Conservation (phyloP, 2,888 invertebrate genomes). For the Elegia similella region DNA sequence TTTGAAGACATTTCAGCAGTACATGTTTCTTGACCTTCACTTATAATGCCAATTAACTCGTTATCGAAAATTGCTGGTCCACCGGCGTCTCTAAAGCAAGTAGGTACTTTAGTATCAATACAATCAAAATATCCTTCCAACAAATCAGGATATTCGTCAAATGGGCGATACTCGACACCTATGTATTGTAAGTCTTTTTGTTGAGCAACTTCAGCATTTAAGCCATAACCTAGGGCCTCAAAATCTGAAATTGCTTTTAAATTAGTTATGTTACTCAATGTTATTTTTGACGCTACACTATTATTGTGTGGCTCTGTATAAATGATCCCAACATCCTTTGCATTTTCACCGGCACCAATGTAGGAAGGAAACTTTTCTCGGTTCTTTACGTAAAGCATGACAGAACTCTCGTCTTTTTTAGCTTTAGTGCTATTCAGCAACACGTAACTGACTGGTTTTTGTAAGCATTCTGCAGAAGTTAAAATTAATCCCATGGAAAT, state of each 20-base stretch:
- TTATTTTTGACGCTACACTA: constrained; percentile 54
- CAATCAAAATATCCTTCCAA: constrained; percentile 60
- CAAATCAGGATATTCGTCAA: constrained; percentile 29
- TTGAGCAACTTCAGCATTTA: constrained; percentile 59
- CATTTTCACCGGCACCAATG: constrained; percentile 32
- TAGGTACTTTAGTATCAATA: constrained; percentile 61
- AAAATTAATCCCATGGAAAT: constrained; percentile 63
- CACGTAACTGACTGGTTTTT: constrained; percentile 50
- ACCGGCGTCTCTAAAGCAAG: constrained; percentile 67
- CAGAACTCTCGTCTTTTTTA: constrained; percentile 47
- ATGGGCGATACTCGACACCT: constrained; percentile 54
- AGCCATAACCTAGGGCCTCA: constrained; percentile 61
- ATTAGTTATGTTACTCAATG: constrained; percentile 57
- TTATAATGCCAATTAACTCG: constrained; percentile 62
- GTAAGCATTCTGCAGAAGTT: constrained; percentile 59
- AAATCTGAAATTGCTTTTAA: constrained; percentile 41
- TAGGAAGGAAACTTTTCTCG: constrained; percentile 63
- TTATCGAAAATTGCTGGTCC: constrained; percentile 61
- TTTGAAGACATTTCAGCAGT: constrained; percentile 54
- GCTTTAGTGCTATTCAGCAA: constrained; percentile 58
- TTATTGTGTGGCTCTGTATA: constrained; percentile 63
- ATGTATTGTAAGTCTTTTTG: constrained; percentile 56
- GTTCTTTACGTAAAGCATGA: constrained; percentile 54
- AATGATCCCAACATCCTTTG: constrained; percentile 62
- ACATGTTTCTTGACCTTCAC: constrained; percentile 56